Evolutionary conservation across 2,888 invertebrate species (phyloP), one percentile per base, ranked within the genome.

Genomic region (Yponomeuta malinellus): DNA sequence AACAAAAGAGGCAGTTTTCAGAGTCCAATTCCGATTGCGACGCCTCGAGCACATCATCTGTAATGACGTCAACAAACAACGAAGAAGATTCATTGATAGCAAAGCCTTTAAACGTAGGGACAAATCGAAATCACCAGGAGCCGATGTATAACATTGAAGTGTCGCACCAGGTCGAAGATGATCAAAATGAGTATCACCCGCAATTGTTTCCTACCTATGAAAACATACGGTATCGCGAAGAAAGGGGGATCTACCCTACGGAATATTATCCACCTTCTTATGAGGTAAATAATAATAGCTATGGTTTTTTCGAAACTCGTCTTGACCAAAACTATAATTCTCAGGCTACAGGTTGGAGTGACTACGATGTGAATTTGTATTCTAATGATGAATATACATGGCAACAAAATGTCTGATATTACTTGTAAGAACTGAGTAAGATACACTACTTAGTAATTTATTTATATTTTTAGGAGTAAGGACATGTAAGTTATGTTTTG

Each of bases 1-100:
- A 95, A 73, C 90, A 90, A 75, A 95, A 95, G 78, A 94, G 93
- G 76, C 93, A 93, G 74, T 84, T 78, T 0, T 83, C 81, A 0
- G 87, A 86, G 72, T 83, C 83, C 2, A 82, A 81, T 71, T 72
- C 73, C 43, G 85, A 87, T 71, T 78, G 82, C 52, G 83, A 83
- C 71, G 75, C 73, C 8, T 70, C 71, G 23, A 73, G 74, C 0
- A 64, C 71, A 66, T 72, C 78, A 37, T 70, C 74, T n/a, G 12
- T 31, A 10, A 29, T 59, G 68, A 31, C 52, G 48, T 48, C 63
- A 67, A 23, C 68, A 48, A 71, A 66, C 4, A 71, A 68, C 48
- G 71, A 15, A 70, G 72, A 43, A 65, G 69, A 70, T 29, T 31
- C 65, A 64, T 37, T 37, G 37, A 64, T 23, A 64, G 4, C 10